These are phyloP conservation scores for Parelbella ahira DNA, from an alignment of 2,888 invertebrate species.

Conservation along the genomic window DNA sequence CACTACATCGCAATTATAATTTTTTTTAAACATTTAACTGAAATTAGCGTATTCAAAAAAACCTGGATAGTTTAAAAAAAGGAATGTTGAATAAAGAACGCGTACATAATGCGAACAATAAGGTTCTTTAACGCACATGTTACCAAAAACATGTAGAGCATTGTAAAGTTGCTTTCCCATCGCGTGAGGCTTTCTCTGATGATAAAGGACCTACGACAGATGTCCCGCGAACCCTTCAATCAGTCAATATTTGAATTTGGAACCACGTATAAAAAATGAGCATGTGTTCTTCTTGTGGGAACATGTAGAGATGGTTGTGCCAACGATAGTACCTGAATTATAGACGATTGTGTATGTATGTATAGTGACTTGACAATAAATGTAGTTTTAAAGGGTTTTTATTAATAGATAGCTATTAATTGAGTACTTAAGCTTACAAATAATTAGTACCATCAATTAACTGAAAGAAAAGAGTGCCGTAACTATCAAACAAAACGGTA, in stretches of 20 bases:
- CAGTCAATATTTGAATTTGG: constrained; percentile 75
- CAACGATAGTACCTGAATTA: too few species aligned
- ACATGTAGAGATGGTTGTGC: constrained; percentile 25
- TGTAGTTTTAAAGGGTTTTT: too few species aligned
- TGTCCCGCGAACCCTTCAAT: constrained; percentile 74
- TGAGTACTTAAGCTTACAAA: too few species aligned
- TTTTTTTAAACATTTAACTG: too few species aligned
- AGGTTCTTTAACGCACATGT: constrained; percentile 46
- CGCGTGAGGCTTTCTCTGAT: constrained; percentile 56
- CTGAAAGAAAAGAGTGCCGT: too few species aligned
- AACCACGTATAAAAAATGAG: constrained; percentile 39
- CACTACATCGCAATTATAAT: too few species aligned
- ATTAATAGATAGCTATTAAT: too few species aligned
- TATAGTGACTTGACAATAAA: background rate
- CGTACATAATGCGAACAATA: constrained; percentile 44
- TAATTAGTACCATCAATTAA: too few species aligned
- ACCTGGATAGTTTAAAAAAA: too few species aligned
- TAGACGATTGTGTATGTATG: constrained; percentile 1
- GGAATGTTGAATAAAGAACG: constrained; percentile 26
- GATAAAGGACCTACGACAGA: constrained; percentile 58
- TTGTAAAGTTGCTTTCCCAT: constrained; percentile 38
- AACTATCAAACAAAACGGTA: too few species aligned
- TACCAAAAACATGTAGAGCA: constrained; percentile 39
- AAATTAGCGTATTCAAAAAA: too few species aligned
- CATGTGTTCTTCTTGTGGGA: constrained; percentile 48